Evolutionary conservation across 2,888 invertebrate species (phyloP).

Genomic region (Drosophila atripex): DNA sequence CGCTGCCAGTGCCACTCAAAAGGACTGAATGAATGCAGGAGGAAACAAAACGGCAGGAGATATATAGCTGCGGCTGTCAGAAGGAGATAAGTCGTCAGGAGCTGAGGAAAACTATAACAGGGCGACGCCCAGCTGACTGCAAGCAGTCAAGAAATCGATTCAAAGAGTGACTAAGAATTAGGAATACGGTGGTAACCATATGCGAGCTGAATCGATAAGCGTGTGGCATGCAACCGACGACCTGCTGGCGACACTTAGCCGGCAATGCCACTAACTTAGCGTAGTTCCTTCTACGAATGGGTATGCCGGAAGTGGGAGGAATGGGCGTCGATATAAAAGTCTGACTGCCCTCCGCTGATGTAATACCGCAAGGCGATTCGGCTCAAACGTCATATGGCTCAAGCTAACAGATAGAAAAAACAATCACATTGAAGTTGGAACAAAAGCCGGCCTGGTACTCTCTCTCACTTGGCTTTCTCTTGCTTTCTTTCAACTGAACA

Average conservation of each 20-base stretch:
- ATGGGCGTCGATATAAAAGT: constrained; percentile 59
- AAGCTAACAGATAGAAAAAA: constrained; percentile 39
- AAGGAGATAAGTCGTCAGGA: constrained; percentile 17
- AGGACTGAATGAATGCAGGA: constrained; percentile 1
- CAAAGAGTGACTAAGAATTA: constrained; percentile 52
- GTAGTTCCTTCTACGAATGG: constrained; percentile 23
- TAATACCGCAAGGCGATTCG: constrained; percentile 76
- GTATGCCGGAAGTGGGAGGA: constrained; percentile 20
- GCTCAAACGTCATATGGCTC: constrained; percentile 66
- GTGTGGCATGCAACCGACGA: constrained; percentile 49
- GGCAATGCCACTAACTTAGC: constrained; percentile 43
- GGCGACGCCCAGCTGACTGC: constrained; percentile 66
- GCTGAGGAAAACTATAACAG: constrained; percentile 10
- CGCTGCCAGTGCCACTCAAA: constrained; percentile 13
- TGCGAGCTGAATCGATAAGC: constrained; percentile 68
- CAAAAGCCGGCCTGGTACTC: constrained; percentile 64
- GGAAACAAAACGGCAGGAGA: constrained; percentile 22
- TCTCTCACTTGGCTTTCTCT: constrained; percentile 12
- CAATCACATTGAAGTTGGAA: constrained; percentile 29
- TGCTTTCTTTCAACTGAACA: constrained; percentile 23
- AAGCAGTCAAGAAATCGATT: constrained; percentile 22
- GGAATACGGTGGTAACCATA: constrained; percentile 26
- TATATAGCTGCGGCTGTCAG: constrained; percentile 28
- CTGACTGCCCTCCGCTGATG: constrained; percentile 69
- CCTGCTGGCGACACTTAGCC: constrained; percentile 61